Base-by-base conservation (phyloP, 2,113 vertebrate genomes). In the Dendrocopos noguchii region DNA sequence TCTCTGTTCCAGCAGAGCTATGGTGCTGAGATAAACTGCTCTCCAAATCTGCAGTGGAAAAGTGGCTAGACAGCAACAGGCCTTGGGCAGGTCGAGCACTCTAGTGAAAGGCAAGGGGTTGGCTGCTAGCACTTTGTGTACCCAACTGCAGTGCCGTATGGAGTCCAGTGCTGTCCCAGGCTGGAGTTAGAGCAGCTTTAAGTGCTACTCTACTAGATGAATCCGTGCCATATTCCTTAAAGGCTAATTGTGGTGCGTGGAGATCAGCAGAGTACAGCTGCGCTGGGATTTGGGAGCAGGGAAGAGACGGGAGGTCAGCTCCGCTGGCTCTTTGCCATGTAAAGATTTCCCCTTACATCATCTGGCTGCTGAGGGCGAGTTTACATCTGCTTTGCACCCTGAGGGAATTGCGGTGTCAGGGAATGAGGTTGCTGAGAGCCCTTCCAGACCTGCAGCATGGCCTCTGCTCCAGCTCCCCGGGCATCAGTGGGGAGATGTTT, bases 281-380 rank as follows among this genome's bases (percentile, higher is more conserved):
- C 29, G 0, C 93, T 96, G 96, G 96, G 94, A 91, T 96, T 95
- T 96, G 88, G 95, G 95, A 94, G 88, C 84, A 18, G 86, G 84
- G 91, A 89, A 96, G 87, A 94, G 91, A 91, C 31, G 11, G 86
- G 87, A 95, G 94, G 94, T 94, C 95, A 96, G 92, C 84, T 95
- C 85, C 1, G 3, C 84, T 97, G 92, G 92, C 88, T 1, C 83
- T 83, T 80, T 81, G 95, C 95, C 89, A 90, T 83, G 80, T 87
- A 82, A 88, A 92, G 90, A 95, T 95, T 95, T 95, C 90, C 95
- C 93, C 73, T 93, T 91, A 92, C 95, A 93, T 96, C 87, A 95
- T 87, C 93, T 91, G 92, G 91, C 95, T 91, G 95, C 94, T 8
- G 77, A 93, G 87, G 88, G 79, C 82, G 17, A 84, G 88, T 90